These are phyloP conservation scores for Amphilophus citrinellus DNA, from an alignment of 2,113 vertebrate species.

Conservation along the genomic window DNA sequence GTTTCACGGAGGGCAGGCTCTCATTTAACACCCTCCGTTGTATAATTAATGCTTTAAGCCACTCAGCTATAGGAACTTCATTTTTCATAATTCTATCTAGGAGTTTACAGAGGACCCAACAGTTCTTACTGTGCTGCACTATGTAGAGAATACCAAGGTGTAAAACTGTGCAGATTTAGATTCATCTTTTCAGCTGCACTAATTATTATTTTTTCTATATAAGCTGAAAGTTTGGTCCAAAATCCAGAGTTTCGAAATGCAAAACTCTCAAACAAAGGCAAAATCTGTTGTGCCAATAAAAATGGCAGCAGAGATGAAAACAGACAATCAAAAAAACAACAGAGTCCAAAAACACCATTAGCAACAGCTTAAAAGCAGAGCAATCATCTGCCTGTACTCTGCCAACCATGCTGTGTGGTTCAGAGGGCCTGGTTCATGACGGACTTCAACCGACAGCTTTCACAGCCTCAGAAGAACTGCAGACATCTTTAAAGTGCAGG, in stretches of 20 bases:
- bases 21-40: constrained; percentile 69
- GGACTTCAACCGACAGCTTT: background rate
- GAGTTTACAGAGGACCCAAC: constrained; percentile 35
- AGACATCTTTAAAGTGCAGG: background rate
- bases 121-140: background rate
- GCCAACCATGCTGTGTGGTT: background rate
- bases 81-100: constrained; percentile 61
- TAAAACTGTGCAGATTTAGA: background rate
- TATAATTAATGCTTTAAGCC: constrained; percentile 77
- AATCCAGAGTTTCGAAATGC: background rate
- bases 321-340: background rate
- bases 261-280: background rate
- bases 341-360: background rate
- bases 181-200: background rate
- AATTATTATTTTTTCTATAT: background rate
- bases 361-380: background rate
- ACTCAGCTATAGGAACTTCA: constrained; percentile 59
- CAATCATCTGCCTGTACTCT: background rate
- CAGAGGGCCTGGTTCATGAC: background rate
- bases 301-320: background rate
- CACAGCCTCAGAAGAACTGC: background rate
- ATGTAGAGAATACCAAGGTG: background rate
- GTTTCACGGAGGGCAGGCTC: constrained; percentile 65
- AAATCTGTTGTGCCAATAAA: background rate
- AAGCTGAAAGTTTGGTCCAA: background rate